These are phyloP conservation scores for Galendromus occidentalis DNA, from an alignment of 1,140 invertebrate species.

Conservation along the genomic window DNA sequence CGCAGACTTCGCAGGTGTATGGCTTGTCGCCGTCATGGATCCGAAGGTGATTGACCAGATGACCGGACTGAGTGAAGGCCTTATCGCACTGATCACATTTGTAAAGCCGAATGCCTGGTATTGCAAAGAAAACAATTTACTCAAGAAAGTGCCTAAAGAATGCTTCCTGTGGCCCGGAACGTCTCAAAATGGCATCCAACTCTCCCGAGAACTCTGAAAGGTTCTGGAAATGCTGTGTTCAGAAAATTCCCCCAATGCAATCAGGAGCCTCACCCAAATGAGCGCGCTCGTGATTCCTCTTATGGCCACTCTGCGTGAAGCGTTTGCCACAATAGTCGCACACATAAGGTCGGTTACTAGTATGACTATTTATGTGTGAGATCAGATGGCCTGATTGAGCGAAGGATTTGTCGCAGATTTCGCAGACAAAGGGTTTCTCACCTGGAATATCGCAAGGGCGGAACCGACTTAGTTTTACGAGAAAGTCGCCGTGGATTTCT, in stretches of 20 bases:
- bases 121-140: not conserved
- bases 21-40: conserved; percentile 22
- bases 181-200: not conserved
- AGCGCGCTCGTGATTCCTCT: conserved; percentile 66
- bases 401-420: conserved; percentile 15
- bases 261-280: conserved; percentile 69
- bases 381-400: conserved; percentile 29
- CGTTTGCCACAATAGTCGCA: conserved; percentile 68
- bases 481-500: too few species aligned
- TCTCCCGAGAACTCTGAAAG: not conserved
- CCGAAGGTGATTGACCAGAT: conserved; percentile 16
- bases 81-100: conserved; percentile 13
- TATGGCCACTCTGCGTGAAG: conserved; percentile 65
- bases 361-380: conserved; percentile 47
- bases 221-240: too few species aligned
- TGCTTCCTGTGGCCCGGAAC: not conserved
- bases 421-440: conserved; percentile 27
- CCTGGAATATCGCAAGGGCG: too few species aligned
- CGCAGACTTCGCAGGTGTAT: conserved; percentile 21
- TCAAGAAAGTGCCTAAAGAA: not conserved
- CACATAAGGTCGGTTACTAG: conserved; percentile 65
- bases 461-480: too few species aligned
- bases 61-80: conserved; percentile 14
- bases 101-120: not conserved
- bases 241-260: conserved; percentile 49